Base-by-base conservation (phyloP, 2,797 vertebrate genomes). In the Neomorphus geoffroyi region DNA sequence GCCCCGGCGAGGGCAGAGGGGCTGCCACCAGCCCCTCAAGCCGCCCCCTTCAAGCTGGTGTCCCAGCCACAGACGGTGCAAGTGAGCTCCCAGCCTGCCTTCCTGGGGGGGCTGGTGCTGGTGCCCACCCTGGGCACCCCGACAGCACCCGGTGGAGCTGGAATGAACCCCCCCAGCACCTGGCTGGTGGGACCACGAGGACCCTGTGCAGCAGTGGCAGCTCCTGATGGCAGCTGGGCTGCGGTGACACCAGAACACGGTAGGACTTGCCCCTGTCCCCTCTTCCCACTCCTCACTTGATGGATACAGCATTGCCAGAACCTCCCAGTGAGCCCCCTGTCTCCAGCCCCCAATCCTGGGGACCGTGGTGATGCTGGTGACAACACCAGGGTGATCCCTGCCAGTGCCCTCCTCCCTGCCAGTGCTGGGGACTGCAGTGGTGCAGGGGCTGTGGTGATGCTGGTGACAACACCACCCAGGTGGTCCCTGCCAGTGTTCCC, bases 1-100 rank as follows among this genome's bases (percentile, higher is more conserved):
- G 19, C 66, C 56, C 94, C 64, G 1, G 86, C 66, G n/a, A 97
- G 95, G 56, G 93, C 94, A 1, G 66, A 46, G 66, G 70, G 43
- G 3, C 66, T 93, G n/a, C 82, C 88, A 21, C 77, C 86, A 3
- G 75, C 96, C 35, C 98, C 97, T 43, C 96, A 82, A 2, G 95
- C 97, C 0, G 92, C 96, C 64, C 93, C 97, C 56, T 86, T 98
- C 86, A 96, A 97, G 74, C 80, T 97, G 65, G 94, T 96, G 41
- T 96, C 97, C 8, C 96, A 96, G 73, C 97, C 98, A 3, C 98
- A 98, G 85, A 94, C 94, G n/a, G 97, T 96, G 64, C 97, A 97
- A 22, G 94, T 92, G 87, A 86, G 57, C 51, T 90, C 70, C 73
- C 96, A 92, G 84, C 88, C 94, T 2, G 72, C 94, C 39, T 83